These are phyloP conservation scores for Cynoglossus semilaevis DNA, from an alignment of 2,113 vertebrate genomes.

Conservation along the genomic window DNA sequence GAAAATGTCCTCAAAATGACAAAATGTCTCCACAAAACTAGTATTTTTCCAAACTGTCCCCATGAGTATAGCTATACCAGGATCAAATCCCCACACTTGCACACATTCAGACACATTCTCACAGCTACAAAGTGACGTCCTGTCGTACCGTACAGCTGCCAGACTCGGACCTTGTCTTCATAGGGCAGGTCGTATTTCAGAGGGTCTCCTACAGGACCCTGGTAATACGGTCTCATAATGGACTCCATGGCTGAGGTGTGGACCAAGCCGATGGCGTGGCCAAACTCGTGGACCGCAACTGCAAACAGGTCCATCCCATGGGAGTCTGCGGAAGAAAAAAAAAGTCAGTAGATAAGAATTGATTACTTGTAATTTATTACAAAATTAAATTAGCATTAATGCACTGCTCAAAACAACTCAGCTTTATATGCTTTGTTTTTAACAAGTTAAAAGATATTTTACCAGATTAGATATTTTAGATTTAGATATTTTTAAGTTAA, in stretches of 20 bases:
- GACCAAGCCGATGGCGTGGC: slow-evolving; percentile 92
- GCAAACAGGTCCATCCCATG: slow-evolving; percentile 94
- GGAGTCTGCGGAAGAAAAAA: slow-evolving; percentile 70
- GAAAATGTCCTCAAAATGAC: too few species aligned
- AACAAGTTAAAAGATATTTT: too few species aligned
- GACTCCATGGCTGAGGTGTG: slow-evolving; percentile 88
- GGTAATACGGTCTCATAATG: slow-evolving; percentile 97
- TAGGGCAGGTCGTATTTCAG: slow-evolving; percentile 91
- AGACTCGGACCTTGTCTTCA: slow-evolving; percentile 90
- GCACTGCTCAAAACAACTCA: too few species aligned
- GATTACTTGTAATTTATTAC: too few species aligned
- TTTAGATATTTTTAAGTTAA: too few species aligned
- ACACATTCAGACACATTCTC: not conserved
- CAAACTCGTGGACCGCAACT: slow-evolving; percentile 95
- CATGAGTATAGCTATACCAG: too few species aligned
- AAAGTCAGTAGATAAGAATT: not conserved
- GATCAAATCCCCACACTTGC: too few species aligned
- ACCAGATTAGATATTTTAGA: too few species aligned
- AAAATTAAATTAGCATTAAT: too few species aligned
- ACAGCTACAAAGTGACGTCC: not conserved
- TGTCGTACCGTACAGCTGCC: slow-evolving; percentile 91
- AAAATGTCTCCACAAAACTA: too few species aligned
- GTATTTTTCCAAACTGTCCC: too few species aligned
- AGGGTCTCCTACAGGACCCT: slow-evolving; percentile 92
- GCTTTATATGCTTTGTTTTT: too few species aligned